Evolutionary conservation across 2,113 vertebrate genomes (phyloP), one percentile per base, ranked within the genome.

Genomic region (Cyprinodon brontotheroides): DNA sequence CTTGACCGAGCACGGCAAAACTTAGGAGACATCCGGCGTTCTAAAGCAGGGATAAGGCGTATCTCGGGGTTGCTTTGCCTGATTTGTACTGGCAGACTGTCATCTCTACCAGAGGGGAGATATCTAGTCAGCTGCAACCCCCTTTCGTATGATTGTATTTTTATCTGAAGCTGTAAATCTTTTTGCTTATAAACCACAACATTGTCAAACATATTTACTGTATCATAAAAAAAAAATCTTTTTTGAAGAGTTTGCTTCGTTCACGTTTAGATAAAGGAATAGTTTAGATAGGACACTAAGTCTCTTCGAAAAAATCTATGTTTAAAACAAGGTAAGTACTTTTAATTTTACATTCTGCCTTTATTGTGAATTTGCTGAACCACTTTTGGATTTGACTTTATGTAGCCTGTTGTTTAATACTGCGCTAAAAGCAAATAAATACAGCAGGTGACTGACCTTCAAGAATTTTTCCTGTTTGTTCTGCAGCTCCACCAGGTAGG

Each of bases 401-500:
- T 61, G 11, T 39, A 29, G 29, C 29, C 29, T 29, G 41, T 41
- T 41, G n/a, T 57, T 57, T 20, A 57, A 57, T n/a, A 57, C 9
- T 9, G 15, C 22, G 37, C 1, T 62, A 53, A 66, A 8, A 2
- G 2, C 0, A 13, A 2, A 47, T 29, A 59, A 45, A 4, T 71
- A 74, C 15, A 1, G 4, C 29, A 2, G 41, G 70, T 36, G 38
- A 64, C 93, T 94, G 95, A 99, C 98, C 98, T 96, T 99, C 98
- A 17, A 95, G 86, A 60, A 99, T 95, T 90, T 96, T 99, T 72
- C 97, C 97, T 0, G 96, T 97, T 79, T 98, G 97, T 84, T 99
- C 98, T 38, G 97, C 97, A 50, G 94, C 95, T 88, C 98, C 97
- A 2, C 98, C 98, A 2, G 98, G 97, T 74, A 98, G 91, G 75